Percentiles rank a stretch among this genome's conserved stretches.
These are phyloP conservation scores for Melipona beecheii DNA, from an alignment of 2,888 invertebrate species.

Conservation along the genomic window DNA sequence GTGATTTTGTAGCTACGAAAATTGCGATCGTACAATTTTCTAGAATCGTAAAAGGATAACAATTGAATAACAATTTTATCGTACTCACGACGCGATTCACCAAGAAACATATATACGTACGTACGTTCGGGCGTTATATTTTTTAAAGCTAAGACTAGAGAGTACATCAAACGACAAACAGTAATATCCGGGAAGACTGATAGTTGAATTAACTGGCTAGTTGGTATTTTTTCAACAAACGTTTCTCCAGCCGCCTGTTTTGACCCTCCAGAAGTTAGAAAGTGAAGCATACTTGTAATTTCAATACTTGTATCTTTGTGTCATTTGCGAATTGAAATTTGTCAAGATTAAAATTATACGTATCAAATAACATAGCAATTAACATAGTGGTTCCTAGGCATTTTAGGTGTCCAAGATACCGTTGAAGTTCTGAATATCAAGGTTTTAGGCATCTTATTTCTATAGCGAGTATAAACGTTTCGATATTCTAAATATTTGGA, in stretches of 20 bases:
- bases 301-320: no score
- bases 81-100: constrained; percentile 13
- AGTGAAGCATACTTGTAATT: not conserved
- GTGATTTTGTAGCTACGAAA: constrained; percentile 36
- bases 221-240: constrained; percentile 44
- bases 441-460: not conserved
- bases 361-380: not conserved
- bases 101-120: not conserved
- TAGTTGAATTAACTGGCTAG: constrained; percentile 55
- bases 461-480: not conserved
- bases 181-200: constrained; percentile 66
- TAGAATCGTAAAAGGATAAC: not conserved
- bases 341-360: not conserved
- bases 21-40: constrained; percentile 10
- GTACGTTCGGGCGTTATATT: constrained; percentile 46
- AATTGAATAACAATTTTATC: constrained; percentile 20
- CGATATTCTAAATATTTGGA: not conserved
- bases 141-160: constrained; percentile 60
- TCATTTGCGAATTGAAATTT: not conserved
- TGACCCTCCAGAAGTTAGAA: constrained; percentile 30
- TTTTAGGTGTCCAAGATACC: not conserved
- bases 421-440: not conserved
- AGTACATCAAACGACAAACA: constrained; percentile 51
- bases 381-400: constrained; percentile 25
- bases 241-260: constrained; percentile 32